Evolutionary conservation across 2,797 vertebrate species (phyloP), one percentile per base, ranked within the genome.

Genomic region (Bradypodion pumilum): DNA sequence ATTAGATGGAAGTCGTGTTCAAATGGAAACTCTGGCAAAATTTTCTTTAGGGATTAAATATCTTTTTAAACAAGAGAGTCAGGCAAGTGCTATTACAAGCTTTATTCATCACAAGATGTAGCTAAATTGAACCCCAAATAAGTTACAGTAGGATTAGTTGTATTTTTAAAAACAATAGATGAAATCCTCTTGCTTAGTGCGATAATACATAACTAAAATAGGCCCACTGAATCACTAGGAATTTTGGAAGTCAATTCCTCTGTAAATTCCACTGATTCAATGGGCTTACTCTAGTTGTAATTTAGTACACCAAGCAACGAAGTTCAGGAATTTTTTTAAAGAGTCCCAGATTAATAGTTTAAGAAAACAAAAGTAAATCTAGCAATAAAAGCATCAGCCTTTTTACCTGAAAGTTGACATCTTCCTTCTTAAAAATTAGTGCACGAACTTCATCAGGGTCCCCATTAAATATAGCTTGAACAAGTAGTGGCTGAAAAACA

Each of bases 381-480:
- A 32, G 74, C 87, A 42, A n/a, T 5, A 80, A 90, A 79, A 79
- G 82, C 1, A 72, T 65, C n/a, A 60, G 76, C 77, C 66, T 1
- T 84, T 91, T 97, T 97, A 99, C 98, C 98, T 99, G 98, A 91
- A 97, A 97, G 93, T 99, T 99, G 93, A 99, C 98, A 95, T 99
- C 98, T 97, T 99, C 98, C 91, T 99, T 99, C 95, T 99, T 99
- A 96, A 98, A 99, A 95, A 99, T 98, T 91, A 99, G 96, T 60
- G 98, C 97, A 90, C 98, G 98, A 89, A 99, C 98, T 97, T 99
- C 98, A 94, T 99, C 98, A 56, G 98, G 98, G 94, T 99, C 98
- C 93, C 98, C 98, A 90, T 98, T 99, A 97, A 99, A 99, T 95
- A 99, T 99, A 93, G 98, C 98, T 98, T 99, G 98, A 94, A 99